phyloP scores from a whole-genome alignment of 2,113 vertebrate species.

The Capra hircus region DNA sequence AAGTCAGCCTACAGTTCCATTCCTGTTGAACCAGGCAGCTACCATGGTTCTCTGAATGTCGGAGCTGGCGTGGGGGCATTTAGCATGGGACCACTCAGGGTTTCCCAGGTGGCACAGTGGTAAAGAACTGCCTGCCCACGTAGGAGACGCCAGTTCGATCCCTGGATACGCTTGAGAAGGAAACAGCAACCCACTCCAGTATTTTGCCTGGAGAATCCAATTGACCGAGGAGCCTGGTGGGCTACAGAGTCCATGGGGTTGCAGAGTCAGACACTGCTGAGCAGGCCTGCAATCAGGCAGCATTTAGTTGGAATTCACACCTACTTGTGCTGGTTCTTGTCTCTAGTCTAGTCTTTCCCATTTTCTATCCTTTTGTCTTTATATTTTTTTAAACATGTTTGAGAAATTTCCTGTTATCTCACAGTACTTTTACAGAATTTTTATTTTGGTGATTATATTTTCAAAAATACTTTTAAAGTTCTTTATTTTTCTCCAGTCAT shows the following conservation, averaged over 20 bases:
- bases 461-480: background rate
- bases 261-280: background rate
- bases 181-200: background rate
- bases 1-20: background rate
- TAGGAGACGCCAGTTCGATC: background rate
- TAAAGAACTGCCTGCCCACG: background rate
- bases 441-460: slow-evolving; percentile 1
- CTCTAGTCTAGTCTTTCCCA: background rate
- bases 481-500: background rate
- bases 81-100: background rate
- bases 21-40: background rate
- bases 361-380: background rate
- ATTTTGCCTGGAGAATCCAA: background rate
- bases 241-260: background rate
- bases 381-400: background rate
- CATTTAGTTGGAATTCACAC: background rate
- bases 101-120: background rate
- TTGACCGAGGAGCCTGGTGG: background rate
- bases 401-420: background rate
- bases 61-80: background rate
- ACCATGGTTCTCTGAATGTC: background rate
- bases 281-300: background rate
- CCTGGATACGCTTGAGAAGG: background rate
- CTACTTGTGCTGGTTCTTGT: background rate
- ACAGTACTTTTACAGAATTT: background rate